A percentile compares a stretch with the other conserved stretches of the same genome.
Conservation (phyloP, 2,113 vertebrate species). For the Nycticebus coucang region DNA sequence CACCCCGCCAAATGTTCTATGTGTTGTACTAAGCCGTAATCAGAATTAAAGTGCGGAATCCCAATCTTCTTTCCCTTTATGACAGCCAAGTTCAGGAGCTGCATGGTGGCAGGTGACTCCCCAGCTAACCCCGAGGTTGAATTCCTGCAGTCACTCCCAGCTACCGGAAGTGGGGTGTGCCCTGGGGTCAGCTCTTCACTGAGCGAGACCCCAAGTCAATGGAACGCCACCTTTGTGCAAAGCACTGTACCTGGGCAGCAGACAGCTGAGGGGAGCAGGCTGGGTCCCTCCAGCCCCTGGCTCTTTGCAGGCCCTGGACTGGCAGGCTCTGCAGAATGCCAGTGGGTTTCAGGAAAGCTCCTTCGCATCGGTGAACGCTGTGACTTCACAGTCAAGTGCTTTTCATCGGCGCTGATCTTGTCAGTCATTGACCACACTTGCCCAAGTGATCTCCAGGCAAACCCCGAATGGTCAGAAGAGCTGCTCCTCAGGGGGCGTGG, state of each 20-base stretch:
- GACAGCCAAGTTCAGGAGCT: background rate
- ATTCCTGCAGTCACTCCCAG: rapidly evolving
- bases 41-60: conserved; percentile 37
- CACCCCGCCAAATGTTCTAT: conserved; percentile 13
- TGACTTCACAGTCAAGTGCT: background rate
- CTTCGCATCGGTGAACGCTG: rapidly evolving
- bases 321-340: background rate
- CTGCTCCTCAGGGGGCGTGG: rapidly evolving
- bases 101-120: rapidly evolving
- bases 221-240: rapidly evolving
- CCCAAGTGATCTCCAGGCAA: background rate
- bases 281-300: background rate
- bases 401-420: background rate
- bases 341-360: background rate
- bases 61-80: conserved; percentile 29
- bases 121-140: background rate
- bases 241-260: background rate
- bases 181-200: background rate
- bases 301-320: background rate
- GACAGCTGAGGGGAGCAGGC: no score
- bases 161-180: background rate
- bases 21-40: background rate
- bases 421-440: background rate
- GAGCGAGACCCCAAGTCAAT: rapidly evolving
- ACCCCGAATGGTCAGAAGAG: background rate